phyloP scores from a whole-genome alignment of 2,888 invertebrate genomes.

The Amphipoea oculea region DNA sequence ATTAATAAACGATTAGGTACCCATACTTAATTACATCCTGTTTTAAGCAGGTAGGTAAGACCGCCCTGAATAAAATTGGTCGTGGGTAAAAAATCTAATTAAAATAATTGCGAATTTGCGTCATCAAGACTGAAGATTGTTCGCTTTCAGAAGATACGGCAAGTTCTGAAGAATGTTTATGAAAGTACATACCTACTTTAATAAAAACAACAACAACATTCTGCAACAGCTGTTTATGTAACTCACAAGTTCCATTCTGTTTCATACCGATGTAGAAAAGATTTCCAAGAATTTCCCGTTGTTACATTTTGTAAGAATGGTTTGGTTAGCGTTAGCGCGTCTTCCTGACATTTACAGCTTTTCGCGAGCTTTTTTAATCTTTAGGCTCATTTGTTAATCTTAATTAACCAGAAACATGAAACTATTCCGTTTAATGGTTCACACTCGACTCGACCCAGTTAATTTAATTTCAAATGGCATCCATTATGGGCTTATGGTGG shows the following conservation, averaged over 20 bases:
- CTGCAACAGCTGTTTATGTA: conserved; percentile 3
- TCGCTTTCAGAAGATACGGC: not conserved
- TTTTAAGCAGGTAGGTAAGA: not conserved
- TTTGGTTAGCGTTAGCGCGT: conserved; percentile 12
- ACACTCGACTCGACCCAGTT: conserved; percentile 66
- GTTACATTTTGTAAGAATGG: conserved; percentile 23
- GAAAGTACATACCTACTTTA: not conserved
- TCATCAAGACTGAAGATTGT: conserved; percentile 5
- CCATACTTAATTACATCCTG: not conserved
- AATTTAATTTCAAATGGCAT: conserved; percentile 71
- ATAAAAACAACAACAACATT: conserved; percentile 7
- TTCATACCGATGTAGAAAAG: conserved; percentile 24
- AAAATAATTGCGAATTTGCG: conserved; percentile 1
- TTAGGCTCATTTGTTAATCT: conserved; percentile 46
- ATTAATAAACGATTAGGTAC: not conserved
- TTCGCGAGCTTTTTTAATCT: conserved; percentile 38
- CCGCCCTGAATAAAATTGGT: not conserved
- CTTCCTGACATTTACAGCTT: conserved; percentile 45
- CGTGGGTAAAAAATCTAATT: not conserved
- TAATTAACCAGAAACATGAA: conserved; percentile 58
- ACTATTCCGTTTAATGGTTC: conserved; percentile 59
- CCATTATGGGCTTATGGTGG: conserved; percentile 66
- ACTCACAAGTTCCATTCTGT: not conserved
- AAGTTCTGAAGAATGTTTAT: conserved; percentile 15
- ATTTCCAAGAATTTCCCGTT: conserved; percentile 27